Conservation (phyloP, 1,140 invertebrate species). For the Lucilia cuprina region DNA sequence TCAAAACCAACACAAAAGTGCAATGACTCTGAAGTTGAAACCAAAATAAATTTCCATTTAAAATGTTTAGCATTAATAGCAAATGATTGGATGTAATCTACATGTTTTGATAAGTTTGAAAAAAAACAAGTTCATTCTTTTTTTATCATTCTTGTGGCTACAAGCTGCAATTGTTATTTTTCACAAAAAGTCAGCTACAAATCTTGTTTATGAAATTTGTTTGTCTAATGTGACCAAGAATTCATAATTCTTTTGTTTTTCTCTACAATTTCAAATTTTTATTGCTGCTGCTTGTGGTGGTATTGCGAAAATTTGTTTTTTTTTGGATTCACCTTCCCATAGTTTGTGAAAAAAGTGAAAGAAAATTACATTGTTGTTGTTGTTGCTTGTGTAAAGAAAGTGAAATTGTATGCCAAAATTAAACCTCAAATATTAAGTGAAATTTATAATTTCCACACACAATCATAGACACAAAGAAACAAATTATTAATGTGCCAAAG, state of each 20-base stretch:
- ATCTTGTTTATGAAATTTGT: not conserved
- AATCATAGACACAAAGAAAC: not conserved
- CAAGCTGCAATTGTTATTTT: not conserved
- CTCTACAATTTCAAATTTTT: no score
- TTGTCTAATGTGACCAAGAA: not conserved
- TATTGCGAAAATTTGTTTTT: not conserved
- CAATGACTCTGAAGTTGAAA: not conserved
- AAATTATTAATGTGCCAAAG: not conserved
- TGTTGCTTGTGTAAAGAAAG: slow-evolving; percentile 1
- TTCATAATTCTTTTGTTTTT: not conserved
- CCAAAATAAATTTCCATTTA: not conserved
- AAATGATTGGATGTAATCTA: no score
- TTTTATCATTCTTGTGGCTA: not conserved
- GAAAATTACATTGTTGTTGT: not conserved
- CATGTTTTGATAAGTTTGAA: not conserved
- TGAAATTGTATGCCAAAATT: not conserved
- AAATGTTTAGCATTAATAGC: not conserved
- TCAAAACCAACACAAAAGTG: not conserved
- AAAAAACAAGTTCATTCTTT: no score
- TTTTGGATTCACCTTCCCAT: not conserved
- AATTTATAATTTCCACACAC: not conserved
- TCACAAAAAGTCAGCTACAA: not conserved
- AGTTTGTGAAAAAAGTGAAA: not conserved
- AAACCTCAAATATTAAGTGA: not conserved
- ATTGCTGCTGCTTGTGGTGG: not conserved